Evolutionary conservation across 92 coral and sea anemone genomes (phyloP).

Genomic region (Phymanthus crucifer): DNA sequence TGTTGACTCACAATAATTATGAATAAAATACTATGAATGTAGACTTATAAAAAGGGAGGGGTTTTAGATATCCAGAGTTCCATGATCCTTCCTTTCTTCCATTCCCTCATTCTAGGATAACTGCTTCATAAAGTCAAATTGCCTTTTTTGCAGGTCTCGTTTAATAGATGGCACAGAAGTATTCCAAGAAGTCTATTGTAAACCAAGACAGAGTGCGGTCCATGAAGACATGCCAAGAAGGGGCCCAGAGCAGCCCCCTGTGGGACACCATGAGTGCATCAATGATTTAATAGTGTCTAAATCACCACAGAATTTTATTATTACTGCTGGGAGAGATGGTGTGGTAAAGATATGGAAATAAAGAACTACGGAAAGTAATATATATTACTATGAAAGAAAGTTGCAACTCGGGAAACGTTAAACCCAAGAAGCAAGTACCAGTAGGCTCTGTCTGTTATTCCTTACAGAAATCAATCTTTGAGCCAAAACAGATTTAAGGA

Average conservation of each 20-base stretch:
- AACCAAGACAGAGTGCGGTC: slow-evolving; percentile 77
- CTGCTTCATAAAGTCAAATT: neutral
- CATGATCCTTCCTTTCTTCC: too few relatives aligned
- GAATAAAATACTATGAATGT: too few relatives aligned
- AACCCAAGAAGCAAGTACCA: neutral
- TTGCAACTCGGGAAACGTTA: neutral
- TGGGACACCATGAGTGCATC: slow-evolving; percentile 98
- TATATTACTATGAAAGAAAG: neutral
- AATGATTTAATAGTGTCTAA: slow-evolving; percentile 84
- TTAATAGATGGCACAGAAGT: slow-evolving; percentile 97
- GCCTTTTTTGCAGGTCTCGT: slow-evolving; percentile 61
- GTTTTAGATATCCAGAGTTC: too few relatives aligned
- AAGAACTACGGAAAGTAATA: neutral
- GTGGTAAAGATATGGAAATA: slow-evolving; percentile 95
- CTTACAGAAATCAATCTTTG: too few relatives aligned
- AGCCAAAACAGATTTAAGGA: too few relatives aligned
- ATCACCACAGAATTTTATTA: slow-evolving; percentile 87
- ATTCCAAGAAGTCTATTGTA: slow-evolving; percentile 86
- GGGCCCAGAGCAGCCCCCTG: slow-evolving; percentile 95
- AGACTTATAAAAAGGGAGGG: too few relatives aligned
- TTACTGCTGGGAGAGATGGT: slow-evolving; percentile 95
- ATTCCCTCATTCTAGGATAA: neutral
- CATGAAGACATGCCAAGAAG: slow-evolving; percentile 97
- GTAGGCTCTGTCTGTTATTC: too few relatives aligned
- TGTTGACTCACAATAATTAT: too few relatives aligned